phyloP scores from a whole-genome alignment of 2,888 invertebrate species.

The Cryptocephalus moraei region DNA sequence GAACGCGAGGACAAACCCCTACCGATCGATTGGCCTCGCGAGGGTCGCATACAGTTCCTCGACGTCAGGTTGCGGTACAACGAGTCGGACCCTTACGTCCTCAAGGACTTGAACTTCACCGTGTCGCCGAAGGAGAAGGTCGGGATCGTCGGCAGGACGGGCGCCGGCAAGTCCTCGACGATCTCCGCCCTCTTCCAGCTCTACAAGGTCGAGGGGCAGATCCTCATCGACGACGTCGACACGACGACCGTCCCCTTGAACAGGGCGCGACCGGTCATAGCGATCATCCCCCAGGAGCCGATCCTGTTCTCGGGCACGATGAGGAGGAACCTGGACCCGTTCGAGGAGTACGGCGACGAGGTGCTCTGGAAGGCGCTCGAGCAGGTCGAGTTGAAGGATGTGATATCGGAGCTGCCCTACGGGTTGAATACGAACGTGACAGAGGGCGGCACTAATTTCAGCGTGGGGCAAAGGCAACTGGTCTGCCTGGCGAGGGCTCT shows the following conservation, averaged over 20 bases:
- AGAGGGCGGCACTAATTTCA: conserved; percentile 50
- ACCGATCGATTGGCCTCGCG: conserved; percentile 60
- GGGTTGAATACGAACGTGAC: conserved; percentile 32
- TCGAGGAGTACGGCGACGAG: conserved; percentile 26
- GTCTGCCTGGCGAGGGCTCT: conserved; percentile 60
- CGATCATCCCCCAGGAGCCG: conserved; percentile 82
- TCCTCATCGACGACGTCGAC: conserved; percentile 71
- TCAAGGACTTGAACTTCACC: conserved; percentile 58
- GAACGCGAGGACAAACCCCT: conserved; percentile 34
- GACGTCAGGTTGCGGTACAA: conserved; percentile 64
- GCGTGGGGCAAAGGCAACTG: conserved; percentile 38
- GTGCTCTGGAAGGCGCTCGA: conserved; percentile 26
- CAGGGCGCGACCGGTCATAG: conserved; percentile 63
- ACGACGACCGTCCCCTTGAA: conserved; percentile 62
- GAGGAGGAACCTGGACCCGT: conserved; percentile 34
- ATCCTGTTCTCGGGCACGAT: conserved; percentile 65
- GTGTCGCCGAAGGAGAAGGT: conserved; percentile 64
- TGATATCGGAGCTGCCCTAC: conserved; percentile 50
- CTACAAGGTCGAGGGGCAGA: conserved; percentile 64
- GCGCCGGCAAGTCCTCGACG: conserved; percentile 75
- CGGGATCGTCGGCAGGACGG: conserved; percentile 74
- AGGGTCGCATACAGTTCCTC: conserved; percentile 58
- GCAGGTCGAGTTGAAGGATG: conserved; percentile 37
- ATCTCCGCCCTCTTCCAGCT: conserved; percentile 74
- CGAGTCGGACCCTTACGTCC: conserved; percentile 58